Evolutionary conservation across 2,888 invertebrate species (phyloP).

Genomic region (Ophonus ardosiacus): DNA sequence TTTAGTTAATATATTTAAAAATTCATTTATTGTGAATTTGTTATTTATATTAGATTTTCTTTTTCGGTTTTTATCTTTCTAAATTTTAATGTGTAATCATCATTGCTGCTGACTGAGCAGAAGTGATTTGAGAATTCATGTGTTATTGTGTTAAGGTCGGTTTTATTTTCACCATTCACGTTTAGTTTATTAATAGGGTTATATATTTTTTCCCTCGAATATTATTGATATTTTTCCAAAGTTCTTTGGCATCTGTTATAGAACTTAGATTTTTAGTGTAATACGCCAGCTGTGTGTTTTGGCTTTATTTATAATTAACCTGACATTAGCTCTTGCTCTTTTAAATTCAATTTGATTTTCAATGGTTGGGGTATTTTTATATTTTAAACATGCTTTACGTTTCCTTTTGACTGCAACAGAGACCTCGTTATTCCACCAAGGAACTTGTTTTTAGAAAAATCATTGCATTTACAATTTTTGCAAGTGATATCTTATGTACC

Average conservation of each 20-base stretch:
- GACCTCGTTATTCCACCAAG: background rate
- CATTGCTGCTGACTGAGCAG: background rate
- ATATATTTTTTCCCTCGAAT: background rate
- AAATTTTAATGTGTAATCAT: background rate
- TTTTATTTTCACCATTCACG: background rate
- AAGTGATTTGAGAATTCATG: background rate
- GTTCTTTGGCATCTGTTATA: background rate
- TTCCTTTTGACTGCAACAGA: background rate
- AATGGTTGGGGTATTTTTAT: background rate
- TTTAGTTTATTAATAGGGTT: background rate
- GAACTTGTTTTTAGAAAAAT: background rate
- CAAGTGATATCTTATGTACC: background rate
- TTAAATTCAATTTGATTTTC: background rate
- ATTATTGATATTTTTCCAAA: background rate
- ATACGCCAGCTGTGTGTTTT: slow-evolving; percentile 3
- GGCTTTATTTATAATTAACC: background rate
- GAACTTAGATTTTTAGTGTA: background rate
- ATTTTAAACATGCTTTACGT: background rate
- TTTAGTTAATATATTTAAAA: background rate
- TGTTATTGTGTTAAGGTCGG: background rate
- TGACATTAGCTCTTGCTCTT: background rate
- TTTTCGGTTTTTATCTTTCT: slow-evolving; percentile 2
- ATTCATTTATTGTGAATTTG: background rate
- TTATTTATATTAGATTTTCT: background rate
- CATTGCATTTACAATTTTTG: background rate